Percentiles rank a stretch among this genome's conserved stretches.
These are phyloP conservation scores for Microcebus griseorufus DNA, from an alignment of 2,113 vertebrate species.

Conservation along the genomic window DNA sequence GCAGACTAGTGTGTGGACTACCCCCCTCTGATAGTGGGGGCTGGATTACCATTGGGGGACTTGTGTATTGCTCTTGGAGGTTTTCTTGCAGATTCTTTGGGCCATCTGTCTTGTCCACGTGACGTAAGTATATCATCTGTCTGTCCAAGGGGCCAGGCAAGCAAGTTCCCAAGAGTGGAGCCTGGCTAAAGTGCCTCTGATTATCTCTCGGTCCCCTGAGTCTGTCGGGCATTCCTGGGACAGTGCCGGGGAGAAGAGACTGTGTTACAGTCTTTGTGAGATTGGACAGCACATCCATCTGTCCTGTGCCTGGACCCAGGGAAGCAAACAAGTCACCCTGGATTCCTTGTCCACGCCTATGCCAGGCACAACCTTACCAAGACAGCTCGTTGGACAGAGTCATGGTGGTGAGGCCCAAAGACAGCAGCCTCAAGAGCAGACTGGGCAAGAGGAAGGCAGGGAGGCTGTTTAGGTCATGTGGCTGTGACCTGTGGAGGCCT, in stretches of 20 bases:
- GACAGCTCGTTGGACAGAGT: not conserved
- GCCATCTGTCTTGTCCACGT: not conserved
- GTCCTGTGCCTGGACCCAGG: not conserved
- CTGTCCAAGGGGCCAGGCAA: not conserved
- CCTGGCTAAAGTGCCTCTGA: not conserved
- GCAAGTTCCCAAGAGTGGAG: not conserved
- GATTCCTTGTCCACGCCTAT: not conserved
- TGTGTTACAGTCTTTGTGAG: not conserved
- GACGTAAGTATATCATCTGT: not conserved
- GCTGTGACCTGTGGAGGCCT: not conserved
- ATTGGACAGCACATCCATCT: no score
- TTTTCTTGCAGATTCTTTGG: not conserved
- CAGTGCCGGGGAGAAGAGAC: not conserved
- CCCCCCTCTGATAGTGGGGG: no score
- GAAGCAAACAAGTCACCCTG: not conserved
- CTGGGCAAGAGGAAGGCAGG: not conserved
- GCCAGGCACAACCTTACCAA: not conserved
- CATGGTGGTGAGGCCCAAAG: no score
- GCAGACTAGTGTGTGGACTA: not conserved
- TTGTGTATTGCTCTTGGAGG: not conserved
- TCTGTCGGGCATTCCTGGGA: not conserved
- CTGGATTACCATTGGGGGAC: fast-evolving
- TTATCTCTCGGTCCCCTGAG: not conserved
- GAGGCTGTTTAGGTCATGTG: not conserved
- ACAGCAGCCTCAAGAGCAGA: not conserved